Evolutionary conservation across 1,140 invertebrate species (phyloP).

Genomic region (Solenopsis fugax): DNA sequence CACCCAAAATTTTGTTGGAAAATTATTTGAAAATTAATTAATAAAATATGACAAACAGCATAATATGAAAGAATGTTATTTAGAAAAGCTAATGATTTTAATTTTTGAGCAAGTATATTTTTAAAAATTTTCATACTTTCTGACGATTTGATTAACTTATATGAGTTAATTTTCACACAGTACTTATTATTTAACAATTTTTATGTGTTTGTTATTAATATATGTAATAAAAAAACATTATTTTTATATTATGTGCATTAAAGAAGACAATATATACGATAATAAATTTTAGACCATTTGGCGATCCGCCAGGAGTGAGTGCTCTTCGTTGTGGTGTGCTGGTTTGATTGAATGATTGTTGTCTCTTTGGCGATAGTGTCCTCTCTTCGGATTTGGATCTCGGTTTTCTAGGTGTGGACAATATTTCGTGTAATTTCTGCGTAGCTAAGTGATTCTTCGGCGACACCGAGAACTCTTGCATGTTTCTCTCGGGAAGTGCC

Average conservation of each 20-base stretch:
- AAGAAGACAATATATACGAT: background rate
- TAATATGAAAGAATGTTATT: background rate
- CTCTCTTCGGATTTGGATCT: conserved; percentile 83
- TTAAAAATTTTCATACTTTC: background rate
- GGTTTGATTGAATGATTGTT: conserved; percentile 82
- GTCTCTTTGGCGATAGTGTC: conserved; percentile 81
- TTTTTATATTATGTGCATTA: background rate
- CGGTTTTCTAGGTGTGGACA: conserved; percentile 90
- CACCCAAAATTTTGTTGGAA: too few relatives aligned
- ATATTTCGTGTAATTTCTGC: conserved; percentile 91
- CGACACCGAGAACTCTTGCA: conserved; percentile 81
- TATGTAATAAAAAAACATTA: background rate
- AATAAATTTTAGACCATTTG: conserved; percentile 76
- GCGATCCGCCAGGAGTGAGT: conserved; percentile 83
- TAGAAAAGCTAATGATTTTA: background rate
- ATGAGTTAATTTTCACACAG: too few relatives aligned
- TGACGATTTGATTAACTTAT: background rate
- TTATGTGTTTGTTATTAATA: conserved; percentile 12
- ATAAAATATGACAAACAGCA: background rate
- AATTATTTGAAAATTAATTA: background rate
- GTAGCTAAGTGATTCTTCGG: conserved; percentile 89
- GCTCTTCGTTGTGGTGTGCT: conserved; percentile 85
- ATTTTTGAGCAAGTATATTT: background rate
- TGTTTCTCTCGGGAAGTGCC: conserved; percentile 80
- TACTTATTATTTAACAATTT: background rate